These are phyloP conservation scores for Neodiprion fabricii DNA, from an alignment of 1,140 invertebrate genomes.

Conservation along the genomic window DNA sequence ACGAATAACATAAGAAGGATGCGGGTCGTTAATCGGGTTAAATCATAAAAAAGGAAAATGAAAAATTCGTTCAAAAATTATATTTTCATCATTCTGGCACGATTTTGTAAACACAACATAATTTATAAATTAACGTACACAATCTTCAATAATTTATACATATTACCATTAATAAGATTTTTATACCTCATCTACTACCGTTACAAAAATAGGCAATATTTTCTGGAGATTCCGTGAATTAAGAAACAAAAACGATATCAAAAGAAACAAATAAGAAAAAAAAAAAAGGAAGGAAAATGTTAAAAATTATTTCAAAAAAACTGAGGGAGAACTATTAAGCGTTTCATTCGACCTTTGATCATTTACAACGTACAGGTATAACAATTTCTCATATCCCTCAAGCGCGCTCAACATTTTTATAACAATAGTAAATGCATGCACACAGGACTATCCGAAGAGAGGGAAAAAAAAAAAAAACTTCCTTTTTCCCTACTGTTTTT, in stretches of 20 bases:
- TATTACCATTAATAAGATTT: conserved; percentile 16
- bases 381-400: background rate
- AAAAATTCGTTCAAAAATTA: conserved; percentile 58
- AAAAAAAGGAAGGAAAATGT: conserved; percentile 30
- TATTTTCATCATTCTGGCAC: conserved; percentile 62
- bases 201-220: background rate
- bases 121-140: conserved; percentile 63
- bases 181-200: background rate
- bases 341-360: background rate
- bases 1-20: conserved; percentile 1
- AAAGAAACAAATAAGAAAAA: conserved; percentile 11
- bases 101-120: conserved; percentile 60
- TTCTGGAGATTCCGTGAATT: conserved; percentile 20
- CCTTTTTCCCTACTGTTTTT: conserved; percentile 2
- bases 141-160: conserved; percentile 60
- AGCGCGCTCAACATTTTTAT: conserved; percentile 10
- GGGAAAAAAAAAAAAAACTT: conserved; percentile 8
- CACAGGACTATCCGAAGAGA: background rate
- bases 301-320: conserved; percentile 22
- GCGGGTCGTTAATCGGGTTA: background rate
- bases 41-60: conserved; percentile 33
- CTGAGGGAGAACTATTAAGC: background rate
- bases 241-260: conserved; percentile 21
- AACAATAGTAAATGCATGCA: conserved; percentile 18
- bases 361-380: background rate